Base-by-base conservation (phyloP, 2,113 vertebrate species). In the Myanophis thanlyinensis region DNA sequence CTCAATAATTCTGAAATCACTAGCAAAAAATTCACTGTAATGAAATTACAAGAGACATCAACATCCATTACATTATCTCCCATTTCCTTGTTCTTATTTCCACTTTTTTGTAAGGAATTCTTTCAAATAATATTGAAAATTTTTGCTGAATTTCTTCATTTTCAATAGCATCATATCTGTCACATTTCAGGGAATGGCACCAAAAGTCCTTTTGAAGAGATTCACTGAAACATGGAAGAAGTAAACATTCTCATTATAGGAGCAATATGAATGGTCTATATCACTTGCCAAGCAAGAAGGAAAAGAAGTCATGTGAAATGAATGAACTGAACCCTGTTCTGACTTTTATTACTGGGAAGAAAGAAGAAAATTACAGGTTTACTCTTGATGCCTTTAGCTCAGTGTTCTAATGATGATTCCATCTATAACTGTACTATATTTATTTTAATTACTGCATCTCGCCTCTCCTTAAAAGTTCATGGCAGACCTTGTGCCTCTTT, bases 251-350 rank as follows among this genome's bases (percentile, higher is more conserved):
- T 46, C 30, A n/a, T 40, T 53, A 84, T 4, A 0, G 88, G 89
- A 0, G 88, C 87, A 67, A 44, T 52, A 23, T 12, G n/a, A 94
- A 25, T 0, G 30, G 46, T 59, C 3, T 46, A 3, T 40, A 44
- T 44, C 73, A 80, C 20, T 80, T 80, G 73, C 73, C 35, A 80
- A 80, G 94, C 85, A 89, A 95, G 93, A 93, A 96, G 87, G 96
- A 86, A 73, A 95, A 95, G 95, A 56, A 95, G 90, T 94, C 93
- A 95, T 92, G 94, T 95, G 92, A 93, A 92, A 1, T 4, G 92
- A 94, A 94, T 93, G 89, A 91, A 94, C 91, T 95, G 56, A 90
- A 94, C 91, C 59, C 53, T 73, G 0, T 53, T 6, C 62, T 90
- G 35, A 92, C 93, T 95, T 93, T 30, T 27, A 85, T 62, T 2